Evolutionary conservation across 2,113 vertebrate genomes (phyloP), one percentile per base, ranked within the genome.

Genomic region (Okapia johnstoni): DNA sequence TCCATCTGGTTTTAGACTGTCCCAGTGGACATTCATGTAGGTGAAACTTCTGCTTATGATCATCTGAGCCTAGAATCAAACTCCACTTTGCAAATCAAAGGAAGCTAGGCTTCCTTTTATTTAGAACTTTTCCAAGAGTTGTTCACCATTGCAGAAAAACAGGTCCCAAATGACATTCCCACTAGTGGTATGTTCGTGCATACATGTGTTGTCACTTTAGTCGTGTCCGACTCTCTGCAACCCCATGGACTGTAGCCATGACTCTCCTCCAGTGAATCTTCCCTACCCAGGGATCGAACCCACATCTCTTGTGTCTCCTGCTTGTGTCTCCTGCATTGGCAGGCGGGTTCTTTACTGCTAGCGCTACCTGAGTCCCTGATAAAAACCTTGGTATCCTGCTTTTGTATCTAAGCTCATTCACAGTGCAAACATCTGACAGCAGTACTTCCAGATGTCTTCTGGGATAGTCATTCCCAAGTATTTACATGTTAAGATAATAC

Each of bases 141-240:
- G 36, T 50, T 92, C 66, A 33, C 76, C 48, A 84, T 85, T 88
- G 70, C 46, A 85, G 88, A 52, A 97, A 94, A 85, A 30, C 57
- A 60, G 43, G 46, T 60, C 57, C 21, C 19, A 66, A 40, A 52
- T 26, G 43, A 16, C 70, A 63, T 1, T 8, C 28, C 40, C 55
- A 46, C 36, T 17, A 26, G 81, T 0, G 1, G n/a, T 70, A 12
- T 54, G 66, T 40, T 19, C 9, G 0, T 73, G 66, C 19, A 0
- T 11, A 36, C 36, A 2, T 25, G 36, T 2, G 0, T 40, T 6
- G 11, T 23, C 19, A 73, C 66, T 23, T 10, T 3, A 23, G 66
- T 73, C 5, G 2, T 73, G 36, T 73, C 66, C 2, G 11, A 73
- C 66, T 73, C 19, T 70, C 21, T 73, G 66, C 19, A 1, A 13